A percentile compares a stretch with the other conserved stretches of the same genome.
phyloP scores from a whole-genome alignment of 2,888 invertebrate species.

The Atrina japonica region DNA sequence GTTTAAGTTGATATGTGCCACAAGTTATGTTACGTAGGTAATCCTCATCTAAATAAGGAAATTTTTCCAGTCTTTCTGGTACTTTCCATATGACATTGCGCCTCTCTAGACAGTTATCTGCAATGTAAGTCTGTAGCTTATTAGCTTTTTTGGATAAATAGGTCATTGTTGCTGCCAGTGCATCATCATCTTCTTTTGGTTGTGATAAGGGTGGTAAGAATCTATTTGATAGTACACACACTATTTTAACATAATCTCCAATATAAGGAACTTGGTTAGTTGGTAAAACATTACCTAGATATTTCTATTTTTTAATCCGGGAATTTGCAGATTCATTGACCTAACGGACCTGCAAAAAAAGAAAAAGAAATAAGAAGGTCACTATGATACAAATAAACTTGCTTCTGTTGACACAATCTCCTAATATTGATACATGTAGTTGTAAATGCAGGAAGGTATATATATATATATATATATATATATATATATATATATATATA shows the following conservation, averaged over 20 bases:
- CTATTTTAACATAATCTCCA: conserved; percentile 43
- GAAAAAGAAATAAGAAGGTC: background rate
- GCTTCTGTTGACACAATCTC: background rate
- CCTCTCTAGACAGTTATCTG: conserved; percentile 24
- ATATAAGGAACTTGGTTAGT: conserved; percentile 44
- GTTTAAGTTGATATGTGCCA: conserved; percentile 43
- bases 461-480: background rate
- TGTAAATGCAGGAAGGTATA: too few species aligned
- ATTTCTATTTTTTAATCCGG: conserved; percentile 41
- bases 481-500: background rate
- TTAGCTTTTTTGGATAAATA: conserved; percentile 20
- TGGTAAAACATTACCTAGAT: conserved; percentile 34
- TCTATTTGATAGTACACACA: conserved; percentile 42
- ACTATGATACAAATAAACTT: background rate
- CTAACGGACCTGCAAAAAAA: conserved; percentile 40
- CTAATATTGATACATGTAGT: too few species aligned
- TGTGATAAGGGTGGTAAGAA: conserved; percentile 23
- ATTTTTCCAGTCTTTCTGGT: conserved; percentile 18
- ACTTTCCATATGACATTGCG: conserved; percentile 19
- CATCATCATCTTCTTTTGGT: conserved; percentile 11
- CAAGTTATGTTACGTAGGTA: conserved; percentile 35
- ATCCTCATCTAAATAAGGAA: conserved; percentile 38
- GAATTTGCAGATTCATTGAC: conserved; percentile 47
- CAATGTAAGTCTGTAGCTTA: conserved; percentile 11
- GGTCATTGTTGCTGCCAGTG: conserved; percentile 28